Conservation (phyloP, 2,888 invertebrate genomes). For the Sminthurides aquaticus region DNA sequence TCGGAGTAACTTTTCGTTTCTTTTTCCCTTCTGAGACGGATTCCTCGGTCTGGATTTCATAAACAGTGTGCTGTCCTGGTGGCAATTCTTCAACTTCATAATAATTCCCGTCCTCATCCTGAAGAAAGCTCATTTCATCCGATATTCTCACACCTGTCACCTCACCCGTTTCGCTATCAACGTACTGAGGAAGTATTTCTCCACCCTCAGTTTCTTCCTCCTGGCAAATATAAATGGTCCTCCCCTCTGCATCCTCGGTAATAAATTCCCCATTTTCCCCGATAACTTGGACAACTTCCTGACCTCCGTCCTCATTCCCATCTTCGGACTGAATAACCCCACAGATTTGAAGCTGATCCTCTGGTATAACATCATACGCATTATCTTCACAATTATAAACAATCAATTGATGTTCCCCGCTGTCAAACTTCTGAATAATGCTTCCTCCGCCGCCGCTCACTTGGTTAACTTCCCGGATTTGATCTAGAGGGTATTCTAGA, state of each 20-base stretch:
- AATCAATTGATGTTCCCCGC: conserved; percentile 7
- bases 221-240: conserved; percentile 20
- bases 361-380: conserved; percentile 12
- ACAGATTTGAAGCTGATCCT: conserved; percentile 16
- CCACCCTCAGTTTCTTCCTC: neutral
- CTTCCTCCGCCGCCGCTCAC: neutral
- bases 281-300: neutral
- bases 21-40: conserved; percentile 3
- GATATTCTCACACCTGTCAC: neutral
- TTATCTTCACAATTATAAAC: conserved; percentile 13
- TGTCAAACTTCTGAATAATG: neutral
- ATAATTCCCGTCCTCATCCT: conserved; percentile 23
- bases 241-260: neutral
- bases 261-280: neutral
- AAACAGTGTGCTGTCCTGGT: conserved; percentile 1
- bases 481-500: neutral
- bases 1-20: neutral
- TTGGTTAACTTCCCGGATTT: neutral
- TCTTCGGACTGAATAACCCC: conserved; percentile 10
- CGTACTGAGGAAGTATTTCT: neutral
- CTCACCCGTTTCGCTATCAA: neutral
- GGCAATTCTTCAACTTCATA: conserved; percentile 17
- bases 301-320: neutral
- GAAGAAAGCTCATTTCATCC: conserved; percentile 9
- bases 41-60: neutral